These are phyloP conservation scores for Drosophila tanythrix DNA, from an alignment of 2,888 invertebrate genomes.

Conservation along the genomic window DNA sequence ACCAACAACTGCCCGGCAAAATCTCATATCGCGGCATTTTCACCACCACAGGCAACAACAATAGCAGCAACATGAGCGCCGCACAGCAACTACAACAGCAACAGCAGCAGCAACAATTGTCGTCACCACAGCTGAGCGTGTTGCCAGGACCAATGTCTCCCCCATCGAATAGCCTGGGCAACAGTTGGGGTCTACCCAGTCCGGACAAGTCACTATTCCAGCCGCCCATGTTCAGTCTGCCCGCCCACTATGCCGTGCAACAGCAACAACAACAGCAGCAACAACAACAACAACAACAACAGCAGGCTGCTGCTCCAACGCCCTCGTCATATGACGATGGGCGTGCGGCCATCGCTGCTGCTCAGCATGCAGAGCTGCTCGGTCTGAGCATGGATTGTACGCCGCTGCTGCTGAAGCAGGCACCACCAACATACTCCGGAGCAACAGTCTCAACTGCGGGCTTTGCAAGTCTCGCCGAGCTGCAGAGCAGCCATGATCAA, in stretches of 20 bases:
- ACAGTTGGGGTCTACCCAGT: slow-evolving; percentile 90
- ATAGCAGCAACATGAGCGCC: slow-evolving; percentile 83
- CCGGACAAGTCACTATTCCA: slow-evolving; percentile 88
- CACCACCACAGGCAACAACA: slow-evolving; percentile 88
- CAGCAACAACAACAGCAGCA: slow-evolving; percentile 83
- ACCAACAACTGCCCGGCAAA: slow-evolving; percentile 85
- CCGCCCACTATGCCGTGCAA: slow-evolving; percentile 85
- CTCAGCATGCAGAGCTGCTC: slow-evolving; percentile 87
- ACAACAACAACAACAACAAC: slow-evolving; percentile 84
- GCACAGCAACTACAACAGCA: slow-evolving; percentile 50
- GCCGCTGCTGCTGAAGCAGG: slow-evolving; percentile 87
- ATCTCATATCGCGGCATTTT: slow-evolving; percentile 90
- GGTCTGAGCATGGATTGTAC: slow-evolving; percentile 88
- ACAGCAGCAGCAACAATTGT: slow-evolving; percentile 79
- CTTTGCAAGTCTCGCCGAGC: slow-evolving; percentile 85
- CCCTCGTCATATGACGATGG: slow-evolving; percentile 84
- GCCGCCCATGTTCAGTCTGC: slow-evolving; percentile 88
- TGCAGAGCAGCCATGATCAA: slow-evolving; percentile 86
- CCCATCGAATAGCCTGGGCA: slow-evolving; percentile 87
- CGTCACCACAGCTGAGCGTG: slow-evolving; percentile 84
- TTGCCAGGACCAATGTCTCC: slow-evolving; percentile 86
- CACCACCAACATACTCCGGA: slow-evolving; percentile 87
- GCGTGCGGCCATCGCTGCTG: slow-evolving; percentile 72
- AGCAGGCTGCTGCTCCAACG: slow-evolving; percentile 81
- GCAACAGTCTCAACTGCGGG: slow-evolving; percentile 86